These are phyloP conservation scores for Elanus axillaris DNA, from an alignment of 2,113 vertebrate genomes.

Conservation along the genomic window DNA sequence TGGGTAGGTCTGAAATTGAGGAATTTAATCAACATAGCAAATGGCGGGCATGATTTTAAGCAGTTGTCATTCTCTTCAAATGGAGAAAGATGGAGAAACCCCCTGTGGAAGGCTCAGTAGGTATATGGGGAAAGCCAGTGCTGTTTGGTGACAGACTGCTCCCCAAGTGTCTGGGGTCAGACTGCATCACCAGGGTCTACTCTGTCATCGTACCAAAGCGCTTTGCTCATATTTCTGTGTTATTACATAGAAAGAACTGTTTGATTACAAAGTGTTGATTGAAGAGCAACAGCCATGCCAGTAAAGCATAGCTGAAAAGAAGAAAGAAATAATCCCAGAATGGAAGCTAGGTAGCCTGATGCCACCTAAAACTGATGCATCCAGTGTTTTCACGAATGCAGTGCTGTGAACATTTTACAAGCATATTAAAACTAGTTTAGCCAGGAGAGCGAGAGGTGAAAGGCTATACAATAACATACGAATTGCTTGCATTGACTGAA, in stretches of 20 bases:
- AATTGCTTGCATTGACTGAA: neutral
- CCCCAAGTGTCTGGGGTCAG: neutral
- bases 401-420: neutral
- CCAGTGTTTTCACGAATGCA: neutral
- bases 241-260: neutral
- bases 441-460: neutral
- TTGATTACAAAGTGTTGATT: conserved; percentile 4
- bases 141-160: neutral
- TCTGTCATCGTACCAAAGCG: neutral
- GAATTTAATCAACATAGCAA: neutral
- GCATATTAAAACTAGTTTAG: neutral
- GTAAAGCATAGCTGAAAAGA: neutral
- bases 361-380: neutral
- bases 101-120: neutral
- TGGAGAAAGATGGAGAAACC: neutral
- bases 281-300: neutral
- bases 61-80: neutral
- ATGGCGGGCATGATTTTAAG: neutral
- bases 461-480: rapidly evolving
- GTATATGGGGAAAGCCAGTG: neutral
- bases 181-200: neutral
- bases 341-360: neutral
- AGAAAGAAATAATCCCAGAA: neutral
- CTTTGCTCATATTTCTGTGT: conserved; percentile 9
- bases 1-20: neutral